Evolutionary conservation across 2,797 vertebrate genomes (phyloP).

Genomic region (Setipinna tenuifilis): DNA sequence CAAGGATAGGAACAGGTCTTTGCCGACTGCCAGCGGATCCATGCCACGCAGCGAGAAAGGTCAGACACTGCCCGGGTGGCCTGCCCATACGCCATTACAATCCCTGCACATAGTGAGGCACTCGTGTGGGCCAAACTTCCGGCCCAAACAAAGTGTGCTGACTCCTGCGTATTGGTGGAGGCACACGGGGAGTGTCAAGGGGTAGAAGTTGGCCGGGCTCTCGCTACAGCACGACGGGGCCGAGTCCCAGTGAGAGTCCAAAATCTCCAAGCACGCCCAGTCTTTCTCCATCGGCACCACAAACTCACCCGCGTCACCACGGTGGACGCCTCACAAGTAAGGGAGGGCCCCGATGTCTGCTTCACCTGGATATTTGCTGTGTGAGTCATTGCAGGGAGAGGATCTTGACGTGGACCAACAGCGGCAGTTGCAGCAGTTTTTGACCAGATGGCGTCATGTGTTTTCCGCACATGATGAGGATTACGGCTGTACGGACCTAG

Average conservation of each 20-base stretch:
- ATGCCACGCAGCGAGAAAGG: neutral
- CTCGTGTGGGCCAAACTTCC: neutral
- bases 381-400: neutral
- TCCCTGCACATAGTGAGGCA: neutral
- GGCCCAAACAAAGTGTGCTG: neutral
- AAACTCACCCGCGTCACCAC: neutral
- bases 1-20: neutral
- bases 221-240: neutral
- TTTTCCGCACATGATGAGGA: neutral
- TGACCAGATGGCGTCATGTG: neutral
- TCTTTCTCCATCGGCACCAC: neutral
- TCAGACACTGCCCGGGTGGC: neutral
- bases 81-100: neutral
- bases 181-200: neutral
- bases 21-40: neutral
- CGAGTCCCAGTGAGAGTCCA: neutral
- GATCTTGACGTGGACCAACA: neutral
- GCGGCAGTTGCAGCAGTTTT: neutral
- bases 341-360: neutral
- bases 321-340: neutral
- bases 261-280: neutral
- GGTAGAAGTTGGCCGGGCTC: neutral
- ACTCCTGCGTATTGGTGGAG: neutral
- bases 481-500: neutral
- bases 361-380: neutral